Evolutionary conservation across 2,888 invertebrate species (phyloP).

Genomic region (Thymelicus sylvestris): DNA sequence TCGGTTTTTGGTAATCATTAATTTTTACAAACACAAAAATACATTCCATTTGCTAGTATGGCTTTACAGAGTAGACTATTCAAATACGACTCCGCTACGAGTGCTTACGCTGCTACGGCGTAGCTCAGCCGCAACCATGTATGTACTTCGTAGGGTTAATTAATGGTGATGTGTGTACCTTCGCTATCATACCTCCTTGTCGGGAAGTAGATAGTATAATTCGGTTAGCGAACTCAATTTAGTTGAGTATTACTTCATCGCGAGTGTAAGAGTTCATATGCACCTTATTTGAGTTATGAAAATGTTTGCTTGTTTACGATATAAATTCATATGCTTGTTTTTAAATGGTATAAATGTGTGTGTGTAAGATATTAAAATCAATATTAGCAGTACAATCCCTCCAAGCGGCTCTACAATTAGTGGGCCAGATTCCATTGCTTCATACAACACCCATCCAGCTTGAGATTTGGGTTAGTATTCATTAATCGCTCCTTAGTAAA

Average conservation of each 20-base stretch:
- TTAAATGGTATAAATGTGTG: no score
- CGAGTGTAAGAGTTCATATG: background rate
- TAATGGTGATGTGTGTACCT: constrained; percentile 23
- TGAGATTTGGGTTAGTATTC: no score
- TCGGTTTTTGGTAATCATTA: no score
- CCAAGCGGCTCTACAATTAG: no score
- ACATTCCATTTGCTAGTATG: background rate
- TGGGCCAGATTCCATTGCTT: no score
- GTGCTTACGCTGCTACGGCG: constrained; percentile 26
- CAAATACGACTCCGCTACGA: constrained; percentile 19
- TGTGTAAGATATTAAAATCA: no score
- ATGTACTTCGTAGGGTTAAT: constrained; percentile 24
- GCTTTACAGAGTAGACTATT: constrained; percentile 3
- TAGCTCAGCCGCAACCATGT: constrained; percentile 18
- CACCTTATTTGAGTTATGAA: background rate
- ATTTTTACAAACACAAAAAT: no score
- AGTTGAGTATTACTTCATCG: background rate
- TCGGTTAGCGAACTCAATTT: constrained; percentile 7
- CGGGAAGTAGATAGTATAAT: constrained; percentile 6
- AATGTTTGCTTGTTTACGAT: background rate
- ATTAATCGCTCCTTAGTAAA: no score
- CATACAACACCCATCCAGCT: no score
- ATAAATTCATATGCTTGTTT: background rate
- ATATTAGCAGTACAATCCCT: no score
- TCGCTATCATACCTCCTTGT: constrained; percentile 22